Conservation (phyloP, 2,797 vertebrate species). For the Periparus ater region DNA sequence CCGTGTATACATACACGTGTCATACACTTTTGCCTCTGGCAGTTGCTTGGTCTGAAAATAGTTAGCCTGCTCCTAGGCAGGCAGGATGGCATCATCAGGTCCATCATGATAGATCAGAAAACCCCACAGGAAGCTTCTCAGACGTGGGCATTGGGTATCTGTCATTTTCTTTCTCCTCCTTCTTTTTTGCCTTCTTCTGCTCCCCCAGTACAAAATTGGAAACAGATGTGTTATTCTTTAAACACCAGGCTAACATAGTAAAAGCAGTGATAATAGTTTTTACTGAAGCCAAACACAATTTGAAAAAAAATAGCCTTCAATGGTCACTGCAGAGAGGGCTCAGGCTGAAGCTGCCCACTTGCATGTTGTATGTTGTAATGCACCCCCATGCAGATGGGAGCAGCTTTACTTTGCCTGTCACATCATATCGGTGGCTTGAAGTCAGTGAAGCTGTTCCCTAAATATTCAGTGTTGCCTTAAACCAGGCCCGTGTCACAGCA, state of each 20-base stretch:
- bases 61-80: neutral
- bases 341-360: neutral
- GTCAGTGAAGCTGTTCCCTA: constrained; percentile 25
- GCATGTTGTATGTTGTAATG: neutral
- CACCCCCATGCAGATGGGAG: neutral
- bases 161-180: neutral
- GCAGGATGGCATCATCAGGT: neutral
- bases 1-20: too few relatives aligned
- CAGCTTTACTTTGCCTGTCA: constrained; percentile 35
- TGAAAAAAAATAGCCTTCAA: neutral
- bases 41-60: neutral
- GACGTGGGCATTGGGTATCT: neutral
- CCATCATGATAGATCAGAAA: neutral
- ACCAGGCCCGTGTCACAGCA: neutral
- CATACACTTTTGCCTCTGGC: neutral
- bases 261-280: neutral
- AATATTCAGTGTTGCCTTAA: constrained; percentile 49
- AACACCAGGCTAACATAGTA: neutral
- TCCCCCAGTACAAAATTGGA: neutral
- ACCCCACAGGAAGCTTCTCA: neutral
- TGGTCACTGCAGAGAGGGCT: neutral
- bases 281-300: neutral
- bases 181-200: neutral
- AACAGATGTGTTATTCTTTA: neutral
- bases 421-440: constrained; percentile 26